Base-by-base conservation (phyloP, 2,888 invertebrate species). In the Calameuta idolon region DNA sequence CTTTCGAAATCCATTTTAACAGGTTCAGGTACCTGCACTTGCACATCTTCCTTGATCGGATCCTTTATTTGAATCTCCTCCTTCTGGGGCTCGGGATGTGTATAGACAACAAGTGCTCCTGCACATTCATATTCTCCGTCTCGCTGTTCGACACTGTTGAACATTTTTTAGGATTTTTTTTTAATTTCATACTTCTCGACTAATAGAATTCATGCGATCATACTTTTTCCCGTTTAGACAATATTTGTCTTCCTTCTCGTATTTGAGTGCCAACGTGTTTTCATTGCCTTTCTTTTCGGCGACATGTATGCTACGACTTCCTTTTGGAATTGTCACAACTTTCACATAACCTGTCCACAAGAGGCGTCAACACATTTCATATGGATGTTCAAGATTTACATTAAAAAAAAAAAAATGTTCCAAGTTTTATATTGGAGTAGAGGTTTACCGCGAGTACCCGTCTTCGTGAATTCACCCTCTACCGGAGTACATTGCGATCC, bases 41-140 rank as follows among this genome's bases (percentile, higher is more conserved):
- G 94, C 83, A 97, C 95, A 84, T 96, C 94, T 92, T 97, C 96
- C 82, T 94, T 93, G 81, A 97, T 94, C 34, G 97, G 97, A 85
- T 97, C 97, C 76, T 95, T 95, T 86, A 97, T 96, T 85, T 94
- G 93, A 35, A 98, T 94, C 90, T 95, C 95, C 91, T 98, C 98
- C 92, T 95, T 94, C 87, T 97, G 95, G 86, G 95, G 94, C 85
- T 95, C 94, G 84, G 97, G 93, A 77, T 87, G 86, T 91, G 95
- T 95, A 92, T 98, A 98, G 81, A 96, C 93, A 75, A 97, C 95
- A 82, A 95, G 94, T 3, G 96, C 94, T 76, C 96, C 96, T 30
- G 96, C 97, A 76, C 97, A 95, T 83, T 94, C 94, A 90, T 97
- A 97, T 92, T 97, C 97, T 12, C 96, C 96, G 75, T 96, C 95